These are phyloP conservation scores for Hapalemur alaotrensis DNA, from an alignment of 2,797 vertebrate species.

Conservation along the genomic window DNA sequence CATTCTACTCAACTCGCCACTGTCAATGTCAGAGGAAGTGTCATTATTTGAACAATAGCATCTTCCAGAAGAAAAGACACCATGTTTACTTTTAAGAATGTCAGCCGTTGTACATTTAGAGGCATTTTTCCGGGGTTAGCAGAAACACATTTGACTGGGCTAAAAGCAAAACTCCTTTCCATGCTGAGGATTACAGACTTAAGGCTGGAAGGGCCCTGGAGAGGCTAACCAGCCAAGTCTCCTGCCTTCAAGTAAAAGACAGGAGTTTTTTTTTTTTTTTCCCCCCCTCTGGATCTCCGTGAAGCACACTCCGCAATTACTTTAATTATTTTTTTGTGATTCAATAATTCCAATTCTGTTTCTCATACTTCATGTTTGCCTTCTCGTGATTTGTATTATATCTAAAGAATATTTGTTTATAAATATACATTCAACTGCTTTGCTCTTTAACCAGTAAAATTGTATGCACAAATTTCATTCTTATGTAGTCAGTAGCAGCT, in stretches of 20 bases:
- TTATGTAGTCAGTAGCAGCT: neutral
- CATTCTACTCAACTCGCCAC: constrained; percentile 77
- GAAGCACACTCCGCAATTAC: neutral
- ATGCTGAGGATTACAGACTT: neutral
- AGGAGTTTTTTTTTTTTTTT: neutral
- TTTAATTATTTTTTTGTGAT: neutral
- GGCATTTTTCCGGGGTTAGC: constrained; percentile 52
- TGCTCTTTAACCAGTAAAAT: neutral
- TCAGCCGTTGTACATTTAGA: constrained; percentile 62
- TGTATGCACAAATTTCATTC: neutral
- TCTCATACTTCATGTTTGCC: neutral
- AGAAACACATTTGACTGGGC: constrained; percentile 54
- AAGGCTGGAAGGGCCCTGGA: neutral
- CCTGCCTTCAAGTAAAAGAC: neutral
- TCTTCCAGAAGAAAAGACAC: constrained; percentile 80
- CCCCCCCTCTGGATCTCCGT: too few relatives aligned
- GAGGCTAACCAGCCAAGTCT: neutral
- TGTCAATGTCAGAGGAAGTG: constrained; percentile 73
- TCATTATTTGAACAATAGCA: constrained; percentile 79
- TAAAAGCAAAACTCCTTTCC: constrained; percentile 46
- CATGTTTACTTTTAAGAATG: constrained; percentile 71
- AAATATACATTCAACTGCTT: neutral
- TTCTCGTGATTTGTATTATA: neutral
- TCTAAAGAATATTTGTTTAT: neutral
- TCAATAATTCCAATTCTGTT: neutral